These are phyloP conservation scores for Asbolus verrucosus DNA, from an alignment of 1,140 invertebrate species.

Conservation along the genomic window DNA sequence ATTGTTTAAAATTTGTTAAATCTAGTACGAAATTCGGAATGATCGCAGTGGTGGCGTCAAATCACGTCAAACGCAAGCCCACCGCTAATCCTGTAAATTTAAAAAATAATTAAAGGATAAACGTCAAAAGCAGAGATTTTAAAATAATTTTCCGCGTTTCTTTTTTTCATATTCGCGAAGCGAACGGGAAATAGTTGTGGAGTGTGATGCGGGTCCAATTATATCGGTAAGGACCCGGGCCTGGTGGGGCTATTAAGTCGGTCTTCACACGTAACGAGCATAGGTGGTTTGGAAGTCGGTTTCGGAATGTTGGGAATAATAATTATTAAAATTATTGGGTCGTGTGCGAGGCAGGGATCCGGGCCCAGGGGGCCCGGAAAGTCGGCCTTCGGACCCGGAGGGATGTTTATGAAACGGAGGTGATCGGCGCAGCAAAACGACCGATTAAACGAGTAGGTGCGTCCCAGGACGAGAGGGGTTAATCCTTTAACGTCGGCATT, in stretches of 20 bases:
- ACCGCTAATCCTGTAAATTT: slow-evolving; percentile 10
- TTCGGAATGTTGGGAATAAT: slow-evolving; percentile 28
- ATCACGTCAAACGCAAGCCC: slow-evolving; percentile 5
- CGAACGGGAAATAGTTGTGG: too few relatives aligned
- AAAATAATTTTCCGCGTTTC: slow-evolving; percentile 15
- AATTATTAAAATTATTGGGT: slow-evolving; percentile 37
- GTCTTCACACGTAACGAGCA: slow-evolving; percentile 24
- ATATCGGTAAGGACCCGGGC: slow-evolving; percentile 1
- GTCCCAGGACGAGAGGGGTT: slow-evolving; percentile 28
- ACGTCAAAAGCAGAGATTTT: slow-evolving; percentile 18
- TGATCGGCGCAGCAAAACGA: slow-evolving; percentile 34
- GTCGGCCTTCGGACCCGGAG: neutral
- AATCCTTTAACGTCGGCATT: slow-evolving; percentile 34
- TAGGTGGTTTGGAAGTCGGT: slow-evolving; percentile 7
- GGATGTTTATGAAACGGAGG: slow-evolving; percentile 37
- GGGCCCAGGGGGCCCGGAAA: neutral
- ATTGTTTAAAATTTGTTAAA: neutral
- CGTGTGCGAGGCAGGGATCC: neutral
- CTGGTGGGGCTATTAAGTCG: slow-evolving; percentile 21
- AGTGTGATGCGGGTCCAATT: slow-evolving; percentile 8
- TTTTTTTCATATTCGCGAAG: slow-evolving; percentile 6
- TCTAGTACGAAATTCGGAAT: slow-evolving; percentile 18
- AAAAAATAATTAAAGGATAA: slow-evolving; percentile 35
- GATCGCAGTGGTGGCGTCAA: neutral
- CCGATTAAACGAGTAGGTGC: slow-evolving; percentile 33